These are phyloP conservation scores for Valencia hispanica DNA, from an alignment of 2,797 vertebrate genomes.

Conservation along the genomic window DNA sequence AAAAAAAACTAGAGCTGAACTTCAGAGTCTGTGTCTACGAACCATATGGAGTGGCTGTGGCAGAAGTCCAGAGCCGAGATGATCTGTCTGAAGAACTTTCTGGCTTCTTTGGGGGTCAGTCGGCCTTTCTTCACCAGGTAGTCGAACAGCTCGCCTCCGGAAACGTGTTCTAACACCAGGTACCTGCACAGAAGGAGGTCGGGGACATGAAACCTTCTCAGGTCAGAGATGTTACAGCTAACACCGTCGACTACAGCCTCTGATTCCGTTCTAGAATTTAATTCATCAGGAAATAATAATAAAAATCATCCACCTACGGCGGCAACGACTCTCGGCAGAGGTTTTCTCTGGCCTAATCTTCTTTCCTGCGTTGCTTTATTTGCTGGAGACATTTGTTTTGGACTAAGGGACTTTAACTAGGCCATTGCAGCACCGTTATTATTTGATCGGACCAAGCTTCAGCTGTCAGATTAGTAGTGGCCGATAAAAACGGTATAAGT, in stretches of 20 bases:
- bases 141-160: conserved; percentile 97
- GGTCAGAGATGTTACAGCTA: too few relatives aligned
- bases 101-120: conserved; percentile 95
- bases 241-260: neutral
- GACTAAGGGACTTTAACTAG: neutral
- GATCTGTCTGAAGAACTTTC: conserved; percentile 99
- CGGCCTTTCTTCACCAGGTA: conserved; percentile 98
- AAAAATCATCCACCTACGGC: too few relatives aligned
- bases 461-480: too few relatives aligned
- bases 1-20: neutral
- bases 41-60: conserved; percentile 99
- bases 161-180: conserved; percentile 97
- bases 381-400: too few relatives aligned
- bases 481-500: too few relatives aligned
- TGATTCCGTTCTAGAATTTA: neutral
- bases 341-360: too few relatives aligned
- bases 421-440: too few relatives aligned
- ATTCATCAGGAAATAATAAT: neutral
- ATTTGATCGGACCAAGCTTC: neutral
- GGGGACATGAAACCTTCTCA: neutral
- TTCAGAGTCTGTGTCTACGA: neutral
- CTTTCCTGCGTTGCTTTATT: too few relatives aligned
- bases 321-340: neutral
- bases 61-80: conserved; percentile 99
- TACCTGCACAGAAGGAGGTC: conserved; percentile 79